phyloP scores from a whole-genome alignment of 2,113 vertebrate species.

The Melanostigma gelatinosum region DNA sequence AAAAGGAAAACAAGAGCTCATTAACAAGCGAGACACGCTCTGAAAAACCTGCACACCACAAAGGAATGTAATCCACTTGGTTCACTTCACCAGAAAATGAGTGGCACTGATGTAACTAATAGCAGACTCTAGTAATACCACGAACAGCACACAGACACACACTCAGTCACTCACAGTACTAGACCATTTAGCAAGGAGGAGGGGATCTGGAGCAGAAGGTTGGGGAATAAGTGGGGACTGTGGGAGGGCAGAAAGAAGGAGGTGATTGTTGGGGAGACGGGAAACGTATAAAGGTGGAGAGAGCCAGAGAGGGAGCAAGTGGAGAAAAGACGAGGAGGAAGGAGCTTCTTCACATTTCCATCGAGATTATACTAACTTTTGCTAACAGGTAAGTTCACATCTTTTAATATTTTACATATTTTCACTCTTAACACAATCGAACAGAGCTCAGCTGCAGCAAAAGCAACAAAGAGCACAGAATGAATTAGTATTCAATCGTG shows the following conservation, averaged over 20 bases:
- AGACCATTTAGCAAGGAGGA: conserved; percentile 28
- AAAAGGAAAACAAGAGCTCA: conserved; percentile 53
- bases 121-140: neutral
- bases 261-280: conserved; percentile 55
- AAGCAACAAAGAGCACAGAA: conserved; percentile 14
- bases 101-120: conserved; percentile 35
- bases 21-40: conserved; percentile 43
- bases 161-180: conserved; percentile 23
- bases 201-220: conserved; percentile 56
- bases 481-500: neutral
- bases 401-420: neutral
- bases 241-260: conserved; percentile 69
- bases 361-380: conserved; percentile 12
- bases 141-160: neutral
- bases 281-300: conserved; percentile 51
- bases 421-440: neutral
- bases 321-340: conserved; percentile 23
- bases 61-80: conserved; percentile 12
- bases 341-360: neutral
- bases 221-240: conserved; percentile 22
- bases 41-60: conserved; percentile 14
- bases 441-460: neutral
- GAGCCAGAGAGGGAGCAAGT: conserved; percentile 50
- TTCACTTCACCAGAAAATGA: neutral
- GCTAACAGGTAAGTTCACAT: conserved; percentile 48